A percentile compares a stretch with the other conserved stretches of the same genome.
Evolutionary conservation across 2,888 invertebrate genomes (phyloP).

Genomic region (Tetragnatha montana): DNA sequence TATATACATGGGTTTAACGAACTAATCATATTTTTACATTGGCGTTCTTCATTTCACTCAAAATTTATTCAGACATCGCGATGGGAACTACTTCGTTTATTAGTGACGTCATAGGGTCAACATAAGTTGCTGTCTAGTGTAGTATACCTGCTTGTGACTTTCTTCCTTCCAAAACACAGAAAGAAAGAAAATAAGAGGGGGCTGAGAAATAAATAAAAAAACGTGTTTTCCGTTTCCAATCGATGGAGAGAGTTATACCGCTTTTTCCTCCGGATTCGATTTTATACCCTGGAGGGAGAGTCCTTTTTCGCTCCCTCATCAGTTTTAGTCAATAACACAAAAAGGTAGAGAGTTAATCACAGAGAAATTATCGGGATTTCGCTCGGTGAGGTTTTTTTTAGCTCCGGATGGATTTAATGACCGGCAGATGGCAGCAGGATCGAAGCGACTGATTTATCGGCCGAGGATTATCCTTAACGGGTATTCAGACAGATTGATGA

Average conservation of each 20-base stretch:
- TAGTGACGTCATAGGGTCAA: too few species aligned
- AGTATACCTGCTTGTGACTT: slow-evolving; percentile 34
- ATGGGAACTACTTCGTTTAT: too few species aligned
- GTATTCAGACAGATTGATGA: background rate
- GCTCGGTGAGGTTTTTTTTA: background rate
- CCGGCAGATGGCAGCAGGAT: background rate
- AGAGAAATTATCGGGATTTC: slow-evolving; percentile 28
- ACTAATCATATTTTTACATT: too few species aligned
- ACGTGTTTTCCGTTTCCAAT: slow-evolving; percentile 35
- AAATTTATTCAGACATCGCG: too few species aligned
- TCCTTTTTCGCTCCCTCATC: background rate
- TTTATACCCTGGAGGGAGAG: background rate
- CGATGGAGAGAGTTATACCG: slow-evolving; percentile 23
- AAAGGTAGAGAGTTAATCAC: slow-evolving; percentile 44
- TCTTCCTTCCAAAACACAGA: background rate
- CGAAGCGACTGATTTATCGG: background rate
- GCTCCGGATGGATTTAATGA: background rate
- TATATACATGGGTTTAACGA: too few species aligned
- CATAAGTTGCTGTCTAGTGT: too few species aligned
- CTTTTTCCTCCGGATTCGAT: slow-evolving; percentile 7
- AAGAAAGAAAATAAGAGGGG: background rate
- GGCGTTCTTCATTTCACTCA: too few species aligned
- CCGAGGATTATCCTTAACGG: background rate
- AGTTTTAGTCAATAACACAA: slow-evolving; percentile 34
- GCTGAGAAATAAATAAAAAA: background rate